phyloP scores from a whole-genome alignment of 2,797 vertebrate species.

The Antrozous pallidus region DNA sequence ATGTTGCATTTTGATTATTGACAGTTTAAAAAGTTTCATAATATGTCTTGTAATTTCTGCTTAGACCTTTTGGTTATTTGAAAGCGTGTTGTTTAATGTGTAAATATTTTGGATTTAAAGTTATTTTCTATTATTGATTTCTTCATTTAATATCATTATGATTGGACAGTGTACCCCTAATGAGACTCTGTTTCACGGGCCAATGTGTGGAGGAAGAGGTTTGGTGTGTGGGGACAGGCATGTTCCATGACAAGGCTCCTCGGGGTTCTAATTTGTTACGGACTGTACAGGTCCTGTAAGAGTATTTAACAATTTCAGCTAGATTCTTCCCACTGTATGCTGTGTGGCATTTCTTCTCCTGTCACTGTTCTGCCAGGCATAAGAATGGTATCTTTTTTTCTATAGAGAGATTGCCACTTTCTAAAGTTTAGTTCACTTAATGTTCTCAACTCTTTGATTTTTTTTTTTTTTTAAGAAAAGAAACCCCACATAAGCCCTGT shows the following conservation, averaged over 20 bases:
- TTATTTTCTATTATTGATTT: not conserved
- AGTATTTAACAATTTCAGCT: not conserved
- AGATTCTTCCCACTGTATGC: not conserved
- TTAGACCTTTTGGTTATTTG: not conserved
- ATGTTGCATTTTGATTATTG: not conserved
- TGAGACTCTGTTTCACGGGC: not conserved
- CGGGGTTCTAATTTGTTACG: not conserved
- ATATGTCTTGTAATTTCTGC: not conserved
- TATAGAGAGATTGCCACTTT: not conserved
- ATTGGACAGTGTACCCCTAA: not conserved
- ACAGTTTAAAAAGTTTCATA: not conserved
- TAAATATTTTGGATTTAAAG: not conserved
- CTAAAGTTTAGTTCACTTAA: not conserved
- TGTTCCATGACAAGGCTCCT: not conserved
- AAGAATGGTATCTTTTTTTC: not conserved
- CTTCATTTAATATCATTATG: not conserved
- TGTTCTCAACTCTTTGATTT: not conserved
- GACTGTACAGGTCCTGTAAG: not conserved
- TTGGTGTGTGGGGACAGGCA: not conserved
- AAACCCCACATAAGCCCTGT: not conserved
- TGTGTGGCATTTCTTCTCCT: not conserved
- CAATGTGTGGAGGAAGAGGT: not conserved
- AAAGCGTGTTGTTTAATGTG: not conserved
- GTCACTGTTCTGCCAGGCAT: not conserved
- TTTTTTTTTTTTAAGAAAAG: not conserved